Base-by-base conservation (phyloP, 2,888 invertebrate species). In the Coremacera marginata region DNA sequence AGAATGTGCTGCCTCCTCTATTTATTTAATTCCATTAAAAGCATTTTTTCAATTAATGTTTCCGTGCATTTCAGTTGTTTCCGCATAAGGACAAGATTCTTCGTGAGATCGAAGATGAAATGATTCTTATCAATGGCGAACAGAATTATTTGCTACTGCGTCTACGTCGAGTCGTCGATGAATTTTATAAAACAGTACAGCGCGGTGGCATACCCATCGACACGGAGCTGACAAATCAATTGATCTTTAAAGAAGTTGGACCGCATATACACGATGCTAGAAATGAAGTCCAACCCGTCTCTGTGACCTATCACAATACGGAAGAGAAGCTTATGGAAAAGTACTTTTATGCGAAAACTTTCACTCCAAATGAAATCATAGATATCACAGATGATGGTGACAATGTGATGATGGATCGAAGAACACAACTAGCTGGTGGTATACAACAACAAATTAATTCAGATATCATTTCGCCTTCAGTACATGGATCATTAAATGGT, bases 81-180 rank as follows among this genome's bases (percentile, higher is more conserved):
- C 44, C 44, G 44, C 44, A 44, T 44, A 44, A 44, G 14, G 44
- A 44, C 1, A 44, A 44, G 19, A 84, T 85, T 55, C 77, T 89
- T 14, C 84, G 86, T n/a, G 88, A 89, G 72, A 78, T 89, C 76
- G 88, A 89, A 80, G 76, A 82, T 16, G 88, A 89, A 82, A 86
- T 89, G 19, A 85, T 83, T 55, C 88, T 88, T 79, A 89, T 89
- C 14, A 88, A 89, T 79, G 86, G 85, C 1, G 89, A 89, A 65
- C 88, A 88, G 70, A 84, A 85, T 70, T 85, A 79, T 70, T 75
- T 89, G 3, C 78, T 89, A 75, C 37, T 87, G 65, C 84, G 84
- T 2, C 57, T 89, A 1, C 82, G 86, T 27, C 84, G 86, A 1
- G 78, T 83, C 7, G 79, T 89, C 44, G 84, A 88, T 5, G 79